Base-by-base conservation (phyloP, 2,797 vertebrate species). In the Lerista edwardsae region DNA sequence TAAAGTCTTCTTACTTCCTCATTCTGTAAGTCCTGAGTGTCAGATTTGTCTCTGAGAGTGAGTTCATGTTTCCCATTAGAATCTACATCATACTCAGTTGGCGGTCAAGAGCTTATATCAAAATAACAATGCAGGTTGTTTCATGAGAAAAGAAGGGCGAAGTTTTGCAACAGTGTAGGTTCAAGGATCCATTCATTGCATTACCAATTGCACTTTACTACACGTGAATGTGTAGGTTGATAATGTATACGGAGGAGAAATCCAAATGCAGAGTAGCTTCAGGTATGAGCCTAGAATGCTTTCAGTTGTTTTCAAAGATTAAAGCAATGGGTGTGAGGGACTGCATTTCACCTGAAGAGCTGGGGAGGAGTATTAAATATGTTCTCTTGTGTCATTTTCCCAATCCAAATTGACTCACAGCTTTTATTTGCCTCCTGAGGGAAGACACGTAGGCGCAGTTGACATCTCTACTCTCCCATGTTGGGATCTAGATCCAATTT, bases 31-130 rank as follows among this genome's bases (percentile, higher is more conserved):
- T 72, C 65, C 36, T 34, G 23, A 75, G 75, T 61, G 44, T 84
- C 77, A 76, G 21, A 14, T 81, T 89, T 91, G 90, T 68, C 75
- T 82, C 87, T 90, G 81, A 31, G 23, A 29, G 44, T 57, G 71
- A 74, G 71, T 14, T 21, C 75, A 4, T 10, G 64, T 7, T 34
- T 44, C 74, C 67, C 36, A 4, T 65, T 85, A 74, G 57, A 0
- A 0, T 72, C 44, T 80, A 21, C 59, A 59, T 17, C 12, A 41
- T 81, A 36, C 1, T 82, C 67, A 29, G 6, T 11, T 15, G 27
- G 29, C 90, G 6, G 68, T 47, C 64, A 11, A 21, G 80, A 75
- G 17, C 55, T 41, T 51, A 41, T 79, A 36, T 78, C 41, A 62
- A 64, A 47, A 44, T 31, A 55, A 36, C 19, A 27, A 6, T 36